These are phyloP conservation scores for Pseudotriccus pelzelni DNA, from an alignment of 2,797 vertebrate genomes.

Conservation along the genomic window DNA sequence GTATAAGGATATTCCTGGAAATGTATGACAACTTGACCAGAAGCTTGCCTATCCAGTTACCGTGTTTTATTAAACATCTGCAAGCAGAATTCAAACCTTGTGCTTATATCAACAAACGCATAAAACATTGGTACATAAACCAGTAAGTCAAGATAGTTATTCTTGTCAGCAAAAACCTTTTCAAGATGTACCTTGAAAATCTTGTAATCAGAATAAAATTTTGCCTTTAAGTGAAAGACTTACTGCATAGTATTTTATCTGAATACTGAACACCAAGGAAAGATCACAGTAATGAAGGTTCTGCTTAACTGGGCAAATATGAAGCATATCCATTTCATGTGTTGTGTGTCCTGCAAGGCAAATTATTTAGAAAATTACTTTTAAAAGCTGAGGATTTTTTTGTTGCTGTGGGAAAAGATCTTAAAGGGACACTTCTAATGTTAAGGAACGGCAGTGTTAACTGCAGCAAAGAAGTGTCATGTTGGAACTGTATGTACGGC, in stretches of 20 bases:
- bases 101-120: slow-evolving; percentile 62
- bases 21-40: slow-evolving; percentile 21
- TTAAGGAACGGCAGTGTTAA: slow-evolving; percentile 20
- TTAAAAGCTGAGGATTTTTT: slow-evolving; percentile 24
- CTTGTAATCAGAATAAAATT: slow-evolving; percentile 72
- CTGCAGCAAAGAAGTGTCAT: background rate
- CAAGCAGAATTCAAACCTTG: slow-evolving; percentile 50
- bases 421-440: background rate
- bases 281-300: slow-evolving; percentile 28
- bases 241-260: slow-evolving; percentile 66
- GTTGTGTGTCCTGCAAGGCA: slow-evolving; percentile 60
- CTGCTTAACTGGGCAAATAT: slow-evolving; percentile 34
- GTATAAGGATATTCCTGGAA: slow-evolving; percentile 51
- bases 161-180: slow-evolving; percentile 59
- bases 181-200: slow-evolving; percentile 64
- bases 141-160: slow-evolving; percentile 59
- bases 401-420: slow-evolving; percentile 9
- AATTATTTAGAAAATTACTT: slow-evolving; percentile 28
- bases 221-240: slow-evolving; percentile 58
- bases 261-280: slow-evolving; percentile 1
- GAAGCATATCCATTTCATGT: slow-evolving; percentile 46
- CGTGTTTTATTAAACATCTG: slow-evolving; percentile 41
- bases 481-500: background rate
- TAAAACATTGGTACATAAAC: slow-evolving; percentile 53
- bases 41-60: slow-evolving; percentile 33